Evolutionary conservation across 2,888 invertebrate genomes (phyloP), one percentile per base, ranked within the genome.

Genomic region (Eulithis prunata): DNA sequence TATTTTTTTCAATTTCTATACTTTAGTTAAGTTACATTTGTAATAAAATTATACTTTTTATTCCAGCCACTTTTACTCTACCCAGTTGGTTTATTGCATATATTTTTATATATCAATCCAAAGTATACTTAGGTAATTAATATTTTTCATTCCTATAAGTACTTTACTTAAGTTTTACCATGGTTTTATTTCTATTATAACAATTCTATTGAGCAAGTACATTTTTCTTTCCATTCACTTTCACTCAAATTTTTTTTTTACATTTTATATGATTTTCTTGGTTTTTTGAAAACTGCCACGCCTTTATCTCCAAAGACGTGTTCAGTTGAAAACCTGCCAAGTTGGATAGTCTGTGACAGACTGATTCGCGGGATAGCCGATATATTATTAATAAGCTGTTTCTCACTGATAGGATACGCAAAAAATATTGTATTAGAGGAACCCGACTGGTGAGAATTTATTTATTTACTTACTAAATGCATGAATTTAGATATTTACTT

Each of bases 231-330:
- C 21, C 21, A 21, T 21, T 21, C 21, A 21, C 21, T 21, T 21
- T 21, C 21, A 21, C 21, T 21, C 21, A 1, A 21, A 1, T 1
- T 21, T 21, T 21, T 1, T 21, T 21, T 21, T 21, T 21, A 21
- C 21, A 55, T 59, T 46, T 53, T 56, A 6, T 47, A 14, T 14
- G 6, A n/a, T 36, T 11, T 54, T 14, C 11, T 32, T 12, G 32
- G 32, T 52, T 52, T 51, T 67, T 14, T 14, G 11, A 55, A 51
- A 75, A 79, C 86, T 90, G 89, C 78, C 86, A 80, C 88, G 77
- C 88, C 90, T 91, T 91, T 89, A 79, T 80, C 74, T 79, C 71
- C 64, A 87, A 90, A 90, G 89, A 89, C 71, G 81, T 82, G 79
- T 60, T 69, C 82, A 85, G 82, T 79, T 65, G 53, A 58, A 46